A percentile compares a stretch with the other conserved stretches of the same genome.
These are phyloP conservation scores for Octopus sinensis DNA, from an alignment of 1,140 invertebrate genomes.

Conservation along the genomic window DNA sequence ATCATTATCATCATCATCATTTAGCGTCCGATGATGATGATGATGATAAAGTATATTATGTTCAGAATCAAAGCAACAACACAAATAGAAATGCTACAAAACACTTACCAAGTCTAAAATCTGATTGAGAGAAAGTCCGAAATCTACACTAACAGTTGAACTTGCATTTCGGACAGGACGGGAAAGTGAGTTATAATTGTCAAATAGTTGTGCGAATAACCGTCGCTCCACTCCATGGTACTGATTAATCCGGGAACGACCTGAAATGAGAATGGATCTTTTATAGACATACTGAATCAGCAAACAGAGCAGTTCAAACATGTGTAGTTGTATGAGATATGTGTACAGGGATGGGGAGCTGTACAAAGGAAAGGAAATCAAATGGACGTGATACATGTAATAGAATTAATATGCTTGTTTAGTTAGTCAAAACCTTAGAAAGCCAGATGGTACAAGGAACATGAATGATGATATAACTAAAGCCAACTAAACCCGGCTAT, in stretches of 20 bases:
- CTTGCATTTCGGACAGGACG: constrained; percentile 44
- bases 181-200: constrained; percentile 36
- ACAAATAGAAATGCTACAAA: neutral
- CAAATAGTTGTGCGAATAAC: constrained; percentile 33
- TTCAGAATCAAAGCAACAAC: too few relatives aligned
- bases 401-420: neutral
- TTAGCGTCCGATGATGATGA: too few relatives aligned
- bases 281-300: neutral
- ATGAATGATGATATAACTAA: too few relatives aligned
- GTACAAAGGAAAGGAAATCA: neutral
- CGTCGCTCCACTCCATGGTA: constrained; percentile 29
- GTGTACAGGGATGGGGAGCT: neutral
- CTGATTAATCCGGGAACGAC: neutral
- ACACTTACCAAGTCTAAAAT: constrained; percentile 49
- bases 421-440: neutral
- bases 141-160: constrained; percentile 35
- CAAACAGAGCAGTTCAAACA: neutral
- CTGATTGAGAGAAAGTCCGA: constrained; percentile 48
- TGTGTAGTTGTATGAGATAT: neutral
- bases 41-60: too few relatives aligned
- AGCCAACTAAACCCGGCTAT: too few relatives aligned
- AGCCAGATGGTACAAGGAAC: neutral
- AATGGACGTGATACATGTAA: neutral
- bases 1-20: too few relatives aligned
- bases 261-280: neutral